Percentiles rank a stretch among this genome's conserved stretches.
These are phyloP conservation scores for Brachyopa scutellaris DNA, from an alignment of 2,888 invertebrate genomes.

Conservation along the genomic window DNA sequence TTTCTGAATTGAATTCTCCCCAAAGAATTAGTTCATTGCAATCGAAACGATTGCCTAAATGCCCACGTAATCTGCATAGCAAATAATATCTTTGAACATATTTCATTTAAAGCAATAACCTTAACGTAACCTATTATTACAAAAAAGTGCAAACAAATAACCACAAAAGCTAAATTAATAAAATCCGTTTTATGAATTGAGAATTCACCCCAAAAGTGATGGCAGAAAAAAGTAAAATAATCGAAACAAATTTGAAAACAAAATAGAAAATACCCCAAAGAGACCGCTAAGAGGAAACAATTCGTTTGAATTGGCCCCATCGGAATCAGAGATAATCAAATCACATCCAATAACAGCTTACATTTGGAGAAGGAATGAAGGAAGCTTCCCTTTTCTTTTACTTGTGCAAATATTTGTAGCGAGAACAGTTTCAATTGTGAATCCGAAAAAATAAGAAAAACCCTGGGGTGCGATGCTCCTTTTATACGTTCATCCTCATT, in stretches of 20 bases:
- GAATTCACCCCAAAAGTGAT: no score
- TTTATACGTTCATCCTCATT: background rate
- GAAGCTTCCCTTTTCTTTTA: background rate
- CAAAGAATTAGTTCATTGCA: no score
- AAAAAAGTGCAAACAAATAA: no score
- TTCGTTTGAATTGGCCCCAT: slow-evolving; percentile 5
- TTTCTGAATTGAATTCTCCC: no score
- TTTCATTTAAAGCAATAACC: no score
- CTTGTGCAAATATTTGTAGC: background rate
- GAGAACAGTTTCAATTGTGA: background rate
- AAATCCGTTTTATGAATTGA: no score
- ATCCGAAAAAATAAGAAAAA: background rate
- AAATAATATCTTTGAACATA: no score
- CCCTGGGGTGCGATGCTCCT: background rate
- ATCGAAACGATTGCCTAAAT: no score
- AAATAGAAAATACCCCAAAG: background rate
- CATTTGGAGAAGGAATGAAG: background rate
- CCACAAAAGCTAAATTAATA: no score
- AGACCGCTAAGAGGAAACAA: background rate
- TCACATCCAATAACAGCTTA: slow-evolving; percentile 9
- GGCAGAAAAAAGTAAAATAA: no score
- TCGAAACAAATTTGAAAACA: background rate
- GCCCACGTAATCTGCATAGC: no score
- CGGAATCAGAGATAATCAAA: background rate
- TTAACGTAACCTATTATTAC: no score